A percentile compares a stretch with the other conserved stretches of the same genome.
phyloP scores from a whole-genome alignment of 1,140 invertebrate genomes.

The Pogonomyrmex californicus region DNA sequence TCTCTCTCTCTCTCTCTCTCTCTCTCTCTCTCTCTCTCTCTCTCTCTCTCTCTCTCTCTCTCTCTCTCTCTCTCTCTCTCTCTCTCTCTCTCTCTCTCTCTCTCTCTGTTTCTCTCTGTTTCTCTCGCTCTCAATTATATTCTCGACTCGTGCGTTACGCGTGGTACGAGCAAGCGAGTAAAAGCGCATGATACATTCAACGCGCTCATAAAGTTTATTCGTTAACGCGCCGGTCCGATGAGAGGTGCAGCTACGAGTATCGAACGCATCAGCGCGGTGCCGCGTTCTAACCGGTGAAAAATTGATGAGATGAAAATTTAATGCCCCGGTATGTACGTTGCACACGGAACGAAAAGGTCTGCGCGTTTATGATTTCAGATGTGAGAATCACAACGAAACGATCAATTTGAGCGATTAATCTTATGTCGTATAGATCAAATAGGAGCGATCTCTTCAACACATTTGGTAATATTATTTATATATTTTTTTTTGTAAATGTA shows the following conservation, averaged over 20 bases:
- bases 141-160: not conserved
- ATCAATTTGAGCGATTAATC: slow-evolving; percentile 30
- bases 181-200: slow-evolving; percentile 49
- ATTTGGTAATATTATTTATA: not conserved
- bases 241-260: slow-evolving; percentile 48
- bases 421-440: slow-evolving; percentile 37
- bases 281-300: slow-evolving; percentile 41
- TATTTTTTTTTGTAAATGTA: not conserved
- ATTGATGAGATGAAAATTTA: slow-evolving; percentile 61
- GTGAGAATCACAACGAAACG: slow-evolving; percentile 15
- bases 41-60: too few relatives aligned
- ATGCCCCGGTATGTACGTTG: slow-evolving; percentile 16
- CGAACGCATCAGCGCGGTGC: slow-evolving; percentile 25
- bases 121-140: slow-evolving; percentile 7
- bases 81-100: too few relatives aligned
- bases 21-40: too few relatives aligned
- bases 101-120: too few relatives aligned
- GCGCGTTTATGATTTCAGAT: slow-evolving; percentile 45
- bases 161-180: not conserved
- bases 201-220: slow-evolving; percentile 61
- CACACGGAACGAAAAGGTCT: slow-evolving; percentile 17
- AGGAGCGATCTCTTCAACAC: not conserved
- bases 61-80: too few relatives aligned
- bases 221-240: slow-evolving; percentile 43
- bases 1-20: slow-evolving; percentile 54